Percentiles rank a stretch among this genome's conserved stretches.
phyloP scores from a whole-genome alignment of 2,113 vertebrate genomes.

The Saguinus imperator region DNA sequence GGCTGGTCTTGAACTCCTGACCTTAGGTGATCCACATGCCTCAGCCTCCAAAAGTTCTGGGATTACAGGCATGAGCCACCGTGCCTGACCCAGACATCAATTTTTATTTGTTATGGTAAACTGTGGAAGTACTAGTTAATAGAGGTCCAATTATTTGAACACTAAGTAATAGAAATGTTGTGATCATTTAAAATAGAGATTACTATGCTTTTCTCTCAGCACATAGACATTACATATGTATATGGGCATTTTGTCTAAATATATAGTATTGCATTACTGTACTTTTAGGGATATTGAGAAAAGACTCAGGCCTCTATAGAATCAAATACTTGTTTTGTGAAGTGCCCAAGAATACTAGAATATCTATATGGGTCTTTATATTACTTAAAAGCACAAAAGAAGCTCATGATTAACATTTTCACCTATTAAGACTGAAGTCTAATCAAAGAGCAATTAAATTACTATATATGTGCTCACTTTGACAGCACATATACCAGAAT shows the following conservation, averaged over 20 bases:
- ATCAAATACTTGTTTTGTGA: constrained; percentile 24
- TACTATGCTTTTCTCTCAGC: not conserved
- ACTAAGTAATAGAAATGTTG: not conserved
- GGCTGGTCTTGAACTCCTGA: too few relatives aligned
- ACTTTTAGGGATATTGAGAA: not conserved
- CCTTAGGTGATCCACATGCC: too few relatives aligned
- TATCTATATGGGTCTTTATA: not conserved
- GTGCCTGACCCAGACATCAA: not conserved
- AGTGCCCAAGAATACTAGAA: not conserved
- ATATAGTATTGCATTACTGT: constrained; percentile 9
- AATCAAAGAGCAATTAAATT: constrained; percentile 25
- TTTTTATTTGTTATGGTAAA: constrained; percentile 39
- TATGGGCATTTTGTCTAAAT: not conserved
- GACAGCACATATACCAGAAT: too few relatives aligned
- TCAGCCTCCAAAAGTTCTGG: too few relatives aligned
- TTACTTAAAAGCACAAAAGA: constrained; percentile 42
- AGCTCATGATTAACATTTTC: constrained; percentile 36
- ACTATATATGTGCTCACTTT: not conserved
- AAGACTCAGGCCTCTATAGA: not conserved
- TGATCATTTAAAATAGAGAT: constrained; percentile 19
- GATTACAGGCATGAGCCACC: too few relatives aligned
- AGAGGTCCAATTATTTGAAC: constrained; percentile 23
- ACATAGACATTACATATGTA: not conserved
- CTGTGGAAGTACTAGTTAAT: not conserved
- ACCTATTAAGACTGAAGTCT: not conserved